phyloP scores from a whole-genome alignment of 2,797 vertebrate genomes.

The Limosa lapponica region DNA sequence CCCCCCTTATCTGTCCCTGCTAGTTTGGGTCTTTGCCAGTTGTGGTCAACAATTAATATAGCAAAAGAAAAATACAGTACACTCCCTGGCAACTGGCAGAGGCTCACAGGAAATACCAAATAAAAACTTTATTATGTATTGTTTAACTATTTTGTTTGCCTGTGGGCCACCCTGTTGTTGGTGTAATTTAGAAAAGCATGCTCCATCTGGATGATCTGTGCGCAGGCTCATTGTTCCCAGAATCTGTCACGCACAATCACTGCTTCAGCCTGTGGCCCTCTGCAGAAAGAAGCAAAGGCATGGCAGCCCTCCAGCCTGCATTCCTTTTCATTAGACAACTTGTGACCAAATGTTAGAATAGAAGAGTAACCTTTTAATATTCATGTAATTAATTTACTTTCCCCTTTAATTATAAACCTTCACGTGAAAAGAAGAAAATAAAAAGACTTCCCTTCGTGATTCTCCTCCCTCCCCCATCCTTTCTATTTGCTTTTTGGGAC shows the following conservation, averaged over 20 bases:
- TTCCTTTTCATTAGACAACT: slow-evolving; percentile 84
- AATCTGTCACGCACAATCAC: slow-evolving; percentile 90
- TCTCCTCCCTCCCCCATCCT: slow-evolving; percentile 31
- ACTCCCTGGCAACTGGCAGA: slow-evolving; percentile 83
- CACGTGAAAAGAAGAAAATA: slow-evolving; percentile 61
- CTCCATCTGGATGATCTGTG: slow-evolving; percentile 86
- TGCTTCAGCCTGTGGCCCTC: slow-evolving; percentile 81
- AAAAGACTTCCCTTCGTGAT: slow-evolving; percentile 48
- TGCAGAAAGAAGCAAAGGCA: slow-evolving; percentile 76
- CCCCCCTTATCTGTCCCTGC: slow-evolving; percentile 80
- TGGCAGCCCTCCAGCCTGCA: slow-evolving; percentile 79
- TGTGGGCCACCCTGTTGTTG: slow-evolving; percentile 80
- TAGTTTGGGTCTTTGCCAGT: slow-evolving; percentile 83
- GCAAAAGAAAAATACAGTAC: slow-evolving; percentile 80
- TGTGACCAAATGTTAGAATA: slow-evolving; percentile 83
- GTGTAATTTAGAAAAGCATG: slow-evolving; percentile 81
- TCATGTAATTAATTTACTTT: slow-evolving; percentile 83
- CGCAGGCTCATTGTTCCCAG: slow-evolving; percentile 90
- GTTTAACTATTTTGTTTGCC: slow-evolving; percentile 83
- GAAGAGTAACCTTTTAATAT: slow-evolving; percentile 85
- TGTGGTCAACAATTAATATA: slow-evolving; percentile 86
- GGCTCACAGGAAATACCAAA: slow-evolving; percentile 87
- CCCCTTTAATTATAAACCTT: slow-evolving; percentile 76
- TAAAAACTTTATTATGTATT: slow-evolving; percentile 85
- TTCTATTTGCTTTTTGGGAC: slow-evolving; percentile 54